Percentiles rank a stretch among this genome's conserved stretches.
Evolutionary conservation across 2,888 invertebrate species (phyloP).

Genomic region (Gastrophysa polygoni): DNA sequence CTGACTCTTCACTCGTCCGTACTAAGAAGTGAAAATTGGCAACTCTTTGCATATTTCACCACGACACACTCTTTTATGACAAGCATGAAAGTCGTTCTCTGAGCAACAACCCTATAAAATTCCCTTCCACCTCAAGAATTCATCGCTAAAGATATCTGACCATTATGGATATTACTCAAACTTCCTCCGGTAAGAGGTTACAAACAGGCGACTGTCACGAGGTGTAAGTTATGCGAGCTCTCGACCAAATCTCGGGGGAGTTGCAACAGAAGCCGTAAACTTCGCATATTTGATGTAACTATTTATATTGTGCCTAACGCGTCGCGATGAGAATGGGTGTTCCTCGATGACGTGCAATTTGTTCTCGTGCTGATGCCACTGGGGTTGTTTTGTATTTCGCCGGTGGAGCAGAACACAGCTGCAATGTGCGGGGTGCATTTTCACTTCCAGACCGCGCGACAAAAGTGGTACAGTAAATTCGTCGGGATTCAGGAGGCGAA

Average conservation of each 20-base stretch:
- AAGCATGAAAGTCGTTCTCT: no score
- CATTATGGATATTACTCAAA: conserved; percentile 5
- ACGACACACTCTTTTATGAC: no score
- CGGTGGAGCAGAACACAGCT: conserved; percentile 28
- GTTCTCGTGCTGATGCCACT: conserved; percentile 25
- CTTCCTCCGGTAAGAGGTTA: conserved; percentile 23
- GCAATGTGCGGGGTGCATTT: conserved; percentile 27
- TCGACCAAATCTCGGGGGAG: conserved; percentile 33
- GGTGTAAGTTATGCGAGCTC: conserved; percentile 29
- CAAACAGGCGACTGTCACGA: conserved; percentile 26
- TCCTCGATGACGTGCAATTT: conserved; percentile 38
- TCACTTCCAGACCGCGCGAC: conserved; percentile 23
- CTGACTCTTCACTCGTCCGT: no score
- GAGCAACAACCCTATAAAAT: no score
- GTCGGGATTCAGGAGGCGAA: conserved; percentile 10
- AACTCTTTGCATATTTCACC: no score
- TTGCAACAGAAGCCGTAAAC: conserved; percentile 34
- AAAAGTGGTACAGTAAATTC: conserved; percentile 13
- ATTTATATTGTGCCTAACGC: conserved; percentile 39
- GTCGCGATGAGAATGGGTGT: conserved; percentile 38
- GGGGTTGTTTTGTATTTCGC: conserved; percentile 29
- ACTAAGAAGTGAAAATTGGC: no score
- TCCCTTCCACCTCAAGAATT: not conserved
- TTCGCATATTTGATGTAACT: conserved; percentile 38
- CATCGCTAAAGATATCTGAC: not conserved